Base-by-base conservation (phyloP, 2,113 vertebrate genomes). In the Tyto alba region DNA sequence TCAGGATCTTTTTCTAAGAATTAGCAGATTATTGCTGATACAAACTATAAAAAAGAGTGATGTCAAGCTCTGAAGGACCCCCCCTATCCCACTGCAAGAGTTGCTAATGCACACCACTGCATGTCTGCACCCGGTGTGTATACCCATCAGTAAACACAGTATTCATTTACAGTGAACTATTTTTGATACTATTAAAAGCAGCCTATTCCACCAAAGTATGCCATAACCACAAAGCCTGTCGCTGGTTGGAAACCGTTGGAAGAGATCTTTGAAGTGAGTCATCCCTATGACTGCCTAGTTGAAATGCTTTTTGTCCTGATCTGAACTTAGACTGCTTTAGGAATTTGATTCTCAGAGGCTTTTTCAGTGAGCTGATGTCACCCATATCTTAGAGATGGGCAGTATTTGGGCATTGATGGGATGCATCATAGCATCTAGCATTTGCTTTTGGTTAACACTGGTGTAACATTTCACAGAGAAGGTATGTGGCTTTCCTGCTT, bases 111-210 rank as follows among this genome's bases (percentile, higher is more conserved):
- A 1, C 3, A 3, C 22, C 57, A 72, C 19, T 43, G 30, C 20
- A 43, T 21, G 14, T 64, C 74, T 75, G 27, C 43, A 56, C n/a
- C 41, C 53, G 27, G 17, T 38, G 15, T 34, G 36, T 17, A 11
- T 7, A 66, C 5, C 11, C 2, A 4, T 32, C 67, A 76, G 66
- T 62, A 90, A 91, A 77, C 16, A 73, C 13, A 53, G 38, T 1
- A 5, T 71, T 83, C 41, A 85, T 48, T 68, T 52, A 69, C 48
- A 80, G 34, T 40, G 53, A 38, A 66, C 27, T 90, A 14, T 38
- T 93, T 90, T 36, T 80, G 57, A 57, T 41, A 50, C 41, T 62
- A 34, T 50, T 69, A 71, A 77, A 88, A 86, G 63, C 13, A 92
- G 83, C 13, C 23, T 38, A 17, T 57, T 83, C 40, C 53, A 93